Evolutionary conservation across 37 sponge, comb jelly and placozoan genomes (phyloP), one percentile per base, ranked within the genome.

Genomic region (Spongilla lacustris): DNA sequence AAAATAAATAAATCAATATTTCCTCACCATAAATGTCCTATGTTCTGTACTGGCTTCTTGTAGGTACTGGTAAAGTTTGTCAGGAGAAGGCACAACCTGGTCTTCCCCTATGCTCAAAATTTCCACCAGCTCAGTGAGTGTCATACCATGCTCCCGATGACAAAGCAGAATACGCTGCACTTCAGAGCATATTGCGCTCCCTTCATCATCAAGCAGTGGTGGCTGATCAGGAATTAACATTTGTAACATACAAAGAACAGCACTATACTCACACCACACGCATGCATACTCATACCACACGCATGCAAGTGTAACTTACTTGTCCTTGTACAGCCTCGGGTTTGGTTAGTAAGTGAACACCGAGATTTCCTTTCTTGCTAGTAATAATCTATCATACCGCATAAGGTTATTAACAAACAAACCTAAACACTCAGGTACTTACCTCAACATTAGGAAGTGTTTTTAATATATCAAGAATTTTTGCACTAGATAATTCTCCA

Each of bases 91-190:
- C 29, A 9, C 4, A 36, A 85, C 68, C 0, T 85, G 89, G 82
- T 92, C 88, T 28, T 74, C 76, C 22, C 25, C 25, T 13, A 2
- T 72, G 31, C 26, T 67, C 50, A 92, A 92, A 14, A 48, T 21
- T 50, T 88, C 89, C 48, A 75, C 66, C 66, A 92, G 68, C 69
- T 83, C 88, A 30, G 35, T 22, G 9, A 88, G 78, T 0, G 92
- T 92, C 89, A 88, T 84, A n/a, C 85, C 79, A 30, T 92, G 88
- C 33, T 87, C 88, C 13, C 11, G 81, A 50, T 87, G 85, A 21
- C 68, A 31, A 49, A 84, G 71, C 24, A 92, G 73, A 66, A 92
- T 68, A 23, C 92, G 80, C 26, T 78, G 76, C 28, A 82, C 76
- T 78, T 92, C 92, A 10, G 88, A 87, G 41, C n/a, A 12, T 38